phyloP scores from a whole-genome alignment of 2,113 vertebrate genomes.

The Asarcornis scutulata region DNA sequence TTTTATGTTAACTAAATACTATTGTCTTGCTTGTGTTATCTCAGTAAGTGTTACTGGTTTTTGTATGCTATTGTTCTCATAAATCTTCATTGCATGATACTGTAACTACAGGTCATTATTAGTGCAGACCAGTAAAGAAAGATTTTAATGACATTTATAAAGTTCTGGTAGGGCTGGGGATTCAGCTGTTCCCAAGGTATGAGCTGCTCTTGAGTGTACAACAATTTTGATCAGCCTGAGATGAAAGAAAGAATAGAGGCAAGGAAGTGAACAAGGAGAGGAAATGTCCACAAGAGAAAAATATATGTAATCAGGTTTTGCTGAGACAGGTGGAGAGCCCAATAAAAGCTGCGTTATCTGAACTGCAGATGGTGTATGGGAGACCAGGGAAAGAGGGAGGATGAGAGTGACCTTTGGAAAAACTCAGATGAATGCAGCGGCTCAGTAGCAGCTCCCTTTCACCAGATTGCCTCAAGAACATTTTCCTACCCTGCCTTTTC shows the following conservation, averaged over 20 bases:
- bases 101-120: neutral
- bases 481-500: constrained; percentile 1
- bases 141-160: neutral
- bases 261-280: neutral
- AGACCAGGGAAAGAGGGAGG: neutral
- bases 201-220: neutral
- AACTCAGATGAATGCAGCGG: neutral
- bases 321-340: neutral
- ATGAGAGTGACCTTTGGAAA: constrained; percentile 14
- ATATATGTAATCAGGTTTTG: neutral
- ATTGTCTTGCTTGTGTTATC: neutral
- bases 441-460: neutral
- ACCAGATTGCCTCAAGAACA: neutral
- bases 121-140: neutral
- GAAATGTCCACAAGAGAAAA: neutral
- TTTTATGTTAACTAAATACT: neutral
- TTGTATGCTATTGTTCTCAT: neutral
- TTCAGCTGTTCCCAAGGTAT: neutral
- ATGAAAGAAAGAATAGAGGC: neutral
- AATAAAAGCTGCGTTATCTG: neutral
- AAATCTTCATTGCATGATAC: neutral
- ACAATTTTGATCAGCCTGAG: neutral
- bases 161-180: neutral
- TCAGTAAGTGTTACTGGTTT: neutral
- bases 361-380: neutral